A percentile compares a stretch with the other conserved stretches of the same genome.
Conservation (phyloP, 2,888 invertebrate genomes). For the Drosophila longiperda region DNA sequence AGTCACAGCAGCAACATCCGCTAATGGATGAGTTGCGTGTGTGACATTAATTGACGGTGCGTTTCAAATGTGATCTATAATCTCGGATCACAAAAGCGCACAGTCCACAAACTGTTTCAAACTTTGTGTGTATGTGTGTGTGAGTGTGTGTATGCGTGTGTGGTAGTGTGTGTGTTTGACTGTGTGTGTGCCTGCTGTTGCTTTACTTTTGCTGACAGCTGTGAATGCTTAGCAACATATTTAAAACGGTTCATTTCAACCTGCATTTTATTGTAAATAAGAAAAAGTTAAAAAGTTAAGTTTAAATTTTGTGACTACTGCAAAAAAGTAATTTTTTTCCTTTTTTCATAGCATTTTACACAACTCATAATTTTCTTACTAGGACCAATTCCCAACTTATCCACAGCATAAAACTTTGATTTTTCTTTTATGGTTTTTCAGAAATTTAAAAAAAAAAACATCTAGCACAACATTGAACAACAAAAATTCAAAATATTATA, state of each 20-base stretch:
- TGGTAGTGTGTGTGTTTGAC: slow-evolving; percentile 12
- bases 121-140: slow-evolving; percentile 22
- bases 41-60: slow-evolving; percentile 88
- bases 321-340: background rate
- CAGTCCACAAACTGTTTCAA: slow-evolving; percentile 43
- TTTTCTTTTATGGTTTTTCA: slow-evolving; percentile 5
- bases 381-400: slow-evolving; percentile 51
- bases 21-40: slow-evolving; percentile 93
- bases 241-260: slow-evolving; percentile 45
- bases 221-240: slow-evolving; percentile 40
- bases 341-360: background rate
- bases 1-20: slow-evolving; percentile 85
- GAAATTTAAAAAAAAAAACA: slow-evolving; percentile 11
- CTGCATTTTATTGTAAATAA: slow-evolving; percentile 43
- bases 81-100: slow-evolving; percentile 58
- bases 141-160: slow-evolving; percentile 16
- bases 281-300: background rate
- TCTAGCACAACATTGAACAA: slow-evolving; percentile 12
- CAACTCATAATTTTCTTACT: slow-evolving; percentile 14
- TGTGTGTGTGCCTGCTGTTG: slow-evolving; percentile 22
- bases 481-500: slow-evolving; percentile 6
- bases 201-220: slow-evolving; percentile 37
- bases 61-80: slow-evolving; percentile 85
- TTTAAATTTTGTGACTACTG: slow-evolving; percentile 10
- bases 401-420: slow-evolving; percentile 5